phyloP scores from a whole-genome alignment of 2,888 invertebrate genomes.

The Habroteleia sp. region DNA sequence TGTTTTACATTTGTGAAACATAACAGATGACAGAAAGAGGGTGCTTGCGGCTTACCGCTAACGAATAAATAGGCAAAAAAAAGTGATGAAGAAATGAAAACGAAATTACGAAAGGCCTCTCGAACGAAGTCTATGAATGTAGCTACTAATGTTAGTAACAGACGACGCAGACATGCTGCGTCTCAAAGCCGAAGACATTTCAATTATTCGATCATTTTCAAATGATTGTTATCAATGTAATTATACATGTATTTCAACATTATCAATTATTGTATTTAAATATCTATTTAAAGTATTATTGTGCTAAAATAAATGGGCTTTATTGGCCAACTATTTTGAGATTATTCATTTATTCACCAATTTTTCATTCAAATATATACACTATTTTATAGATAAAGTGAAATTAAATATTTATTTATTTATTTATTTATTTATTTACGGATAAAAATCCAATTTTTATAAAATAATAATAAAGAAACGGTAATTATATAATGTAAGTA shows the following conservation, averaged over 20 bases:
- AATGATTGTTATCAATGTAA: slow-evolving; percentile 73
- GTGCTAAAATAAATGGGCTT: slow-evolving; percentile 75
- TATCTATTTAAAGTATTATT: slow-evolving; percentile 75
- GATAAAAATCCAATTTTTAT: too few relatives aligned
- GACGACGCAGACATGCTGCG: slow-evolving; percentile 27
- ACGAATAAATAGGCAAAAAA: not conserved
- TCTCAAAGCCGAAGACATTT: slow-evolving; percentile 59
- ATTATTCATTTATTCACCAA: slow-evolving; percentile 9
- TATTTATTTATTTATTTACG: too few relatives aligned
- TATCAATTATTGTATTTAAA: slow-evolving; percentile 74
- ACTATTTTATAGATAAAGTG: too few relatives aligned
- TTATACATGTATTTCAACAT: slow-evolving; percentile 72
- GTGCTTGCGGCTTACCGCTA: not conserved
- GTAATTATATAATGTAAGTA: too few relatives aligned
- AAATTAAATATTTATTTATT: too few relatives aligned
- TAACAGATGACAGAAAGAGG: not conserved
- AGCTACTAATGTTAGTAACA: slow-evolving; percentile 65
- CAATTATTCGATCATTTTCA: slow-evolving; percentile 66
- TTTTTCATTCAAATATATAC: too few relatives aligned
- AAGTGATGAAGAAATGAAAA: slow-evolving; percentile 1
- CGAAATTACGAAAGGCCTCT: slow-evolving; percentile 24
- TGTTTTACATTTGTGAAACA: slow-evolving; percentile 25
- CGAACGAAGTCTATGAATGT: slow-evolving; percentile 72
- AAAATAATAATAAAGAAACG: too few relatives aligned
- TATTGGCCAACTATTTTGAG: slow-evolving; percentile 68